Percentiles rank a stretch among this genome's conserved stretches.
Evolutionary conservation across 2,888 invertebrate genomes (phyloP).

Genomic region (Harpagoxenus sublaevis): DNA sequence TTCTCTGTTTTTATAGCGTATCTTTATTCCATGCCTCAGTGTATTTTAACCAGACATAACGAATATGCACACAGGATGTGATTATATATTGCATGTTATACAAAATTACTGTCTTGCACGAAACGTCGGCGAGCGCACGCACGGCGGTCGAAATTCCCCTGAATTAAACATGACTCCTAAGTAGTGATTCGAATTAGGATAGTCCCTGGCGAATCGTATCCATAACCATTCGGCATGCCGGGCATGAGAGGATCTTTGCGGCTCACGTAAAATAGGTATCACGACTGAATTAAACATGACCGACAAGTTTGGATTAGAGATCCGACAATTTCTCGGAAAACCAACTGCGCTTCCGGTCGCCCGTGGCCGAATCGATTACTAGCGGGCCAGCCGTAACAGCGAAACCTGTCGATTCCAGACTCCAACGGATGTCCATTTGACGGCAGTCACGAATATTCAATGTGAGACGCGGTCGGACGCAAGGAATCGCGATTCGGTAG

Average conservation of each 20-base stretch:
- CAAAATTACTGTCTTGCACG: slow-evolving; percentile 55
- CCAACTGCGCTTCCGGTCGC: slow-evolving; percentile 43
- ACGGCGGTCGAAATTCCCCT: slow-evolving; percentile 44
- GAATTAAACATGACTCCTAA: slow-evolving; percentile 73
- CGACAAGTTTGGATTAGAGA: slow-evolving; percentile 65
- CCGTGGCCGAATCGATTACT: slow-evolving; percentile 70
- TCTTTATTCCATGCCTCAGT: slow-evolving; percentile 19
- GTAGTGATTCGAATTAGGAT: slow-evolving; percentile 65
- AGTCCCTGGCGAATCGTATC: slow-evolving; percentile 54
- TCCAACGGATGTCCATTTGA: slow-evolving; percentile 65
- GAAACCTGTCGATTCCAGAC: slow-evolving; percentile 73
- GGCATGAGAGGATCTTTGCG: slow-evolving; percentile 42
- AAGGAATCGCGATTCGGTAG: slow-evolving; percentile 62
- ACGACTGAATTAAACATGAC: slow-evolving; percentile 73
- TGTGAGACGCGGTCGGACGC: slow-evolving; percentile 66
- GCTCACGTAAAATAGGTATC: slow-evolving; percentile 60
- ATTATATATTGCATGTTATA: slow-evolving; percentile 51
- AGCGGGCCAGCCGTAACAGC: slow-evolving; percentile 50
- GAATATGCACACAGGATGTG: slow-evolving; percentile 38
- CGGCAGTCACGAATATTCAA: slow-evolving; percentile 66
- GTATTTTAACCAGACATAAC: slow-evolving; percentile 25
- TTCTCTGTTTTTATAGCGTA: not conserved
- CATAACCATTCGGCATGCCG: slow-evolving; percentile 42
- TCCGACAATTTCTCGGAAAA: slow-evolving; percentile 16
- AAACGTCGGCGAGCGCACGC: slow-evolving; percentile 31